A percentile compares a stretch with the other conserved stretches of the same genome.
These are phyloP conservation scores for Nymphalis urticae DNA, from an alignment of 2,888 invertebrate species.

Conservation along the genomic window DNA sequence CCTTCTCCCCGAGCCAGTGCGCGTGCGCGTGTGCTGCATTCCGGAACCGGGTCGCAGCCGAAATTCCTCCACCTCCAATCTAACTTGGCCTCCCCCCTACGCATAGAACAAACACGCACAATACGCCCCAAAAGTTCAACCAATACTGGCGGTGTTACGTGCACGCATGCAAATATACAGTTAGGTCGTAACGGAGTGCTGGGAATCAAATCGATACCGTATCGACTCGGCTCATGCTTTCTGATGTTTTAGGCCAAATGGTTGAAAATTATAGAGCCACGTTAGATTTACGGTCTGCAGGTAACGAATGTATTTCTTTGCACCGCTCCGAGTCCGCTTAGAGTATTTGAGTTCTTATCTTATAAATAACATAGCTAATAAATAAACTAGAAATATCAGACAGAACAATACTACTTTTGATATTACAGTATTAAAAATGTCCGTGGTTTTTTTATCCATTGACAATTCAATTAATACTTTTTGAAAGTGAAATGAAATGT, in stretches of 20 bases:
- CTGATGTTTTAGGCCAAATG: conserved; percentile 37
- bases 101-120: conserved; percentile 29
- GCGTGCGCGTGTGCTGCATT: conserved; percentile 79
- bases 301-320: conserved; percentile 23
- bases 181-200: conserved; percentile 69
- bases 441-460: too few relatives aligned
- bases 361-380: too few relatives aligned
- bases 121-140: conserved; percentile 5
- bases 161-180: conserved; percentile 81
- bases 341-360: not conserved
- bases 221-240: conserved; percentile 50
- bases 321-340: not conserved
- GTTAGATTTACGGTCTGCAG: conserved; percentile 29
- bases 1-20: conserved; percentile 53
- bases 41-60: conserved; percentile 79
- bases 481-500: too few relatives aligned
- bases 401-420: too few relatives aligned
- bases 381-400: too few relatives aligned
- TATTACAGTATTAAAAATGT: too few relatives aligned
- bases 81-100: conserved; percentile 57
- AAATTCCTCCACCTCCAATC: conserved; percentile 62
- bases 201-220: conserved; percentile 72
- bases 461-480: too few relatives aligned
- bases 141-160: conserved; percentile 50
- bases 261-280: conserved; percentile 33